phyloP scores from a whole-genome alignment of 2,888 invertebrate genomes.

The Ischnus inquisitorius region DNA sequence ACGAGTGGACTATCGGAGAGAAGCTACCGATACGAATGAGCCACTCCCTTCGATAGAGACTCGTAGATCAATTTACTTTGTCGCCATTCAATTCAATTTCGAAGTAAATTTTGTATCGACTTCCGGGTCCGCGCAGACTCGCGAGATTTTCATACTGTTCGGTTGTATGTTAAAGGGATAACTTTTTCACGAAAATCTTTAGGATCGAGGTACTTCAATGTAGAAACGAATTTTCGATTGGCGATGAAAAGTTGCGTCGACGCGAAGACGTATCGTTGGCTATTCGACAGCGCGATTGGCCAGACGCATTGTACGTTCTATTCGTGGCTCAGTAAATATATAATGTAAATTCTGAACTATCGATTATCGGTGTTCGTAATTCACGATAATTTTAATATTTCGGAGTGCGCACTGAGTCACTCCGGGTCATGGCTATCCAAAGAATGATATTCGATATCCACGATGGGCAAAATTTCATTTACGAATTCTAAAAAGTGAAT shows the following conservation, averaged over 20 bases:
- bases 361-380: slow-evolving; percentile 12
- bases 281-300: slow-evolving; percentile 5
- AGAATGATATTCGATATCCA: not conserved
- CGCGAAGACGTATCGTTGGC: slow-evolving; percentile 1
- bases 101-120: slow-evolving; percentile 21
- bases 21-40: slow-evolving; percentile 11
- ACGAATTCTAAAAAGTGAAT: not conserved
- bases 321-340: slow-evolving; percentile 19
- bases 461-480: not conserved
- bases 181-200: not conserved
- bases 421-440: not conserved
- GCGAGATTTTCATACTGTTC: slow-evolving; percentile 5
- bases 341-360: slow-evolving; percentile 14
- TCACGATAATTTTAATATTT: slow-evolving; percentile 14
- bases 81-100: not conserved
- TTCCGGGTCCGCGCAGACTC: not conserved
- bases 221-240: slow-evolving; percentile 9
- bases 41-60: not conserved
- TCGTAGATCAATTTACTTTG: slow-evolving; percentile 2
- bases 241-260: slow-evolving; percentile 5
- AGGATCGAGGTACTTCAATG: not conserved
- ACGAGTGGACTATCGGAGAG: slow-evolving; percentile 4
- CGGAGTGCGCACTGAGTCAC: not conserved
- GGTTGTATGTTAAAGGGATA: not conserved
- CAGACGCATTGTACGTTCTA: slow-evolving; percentile 10